Evolutionary conservation across 2,888 invertebrate genomes (phyloP).

Genomic region (Choreutis nemorana): DNA sequence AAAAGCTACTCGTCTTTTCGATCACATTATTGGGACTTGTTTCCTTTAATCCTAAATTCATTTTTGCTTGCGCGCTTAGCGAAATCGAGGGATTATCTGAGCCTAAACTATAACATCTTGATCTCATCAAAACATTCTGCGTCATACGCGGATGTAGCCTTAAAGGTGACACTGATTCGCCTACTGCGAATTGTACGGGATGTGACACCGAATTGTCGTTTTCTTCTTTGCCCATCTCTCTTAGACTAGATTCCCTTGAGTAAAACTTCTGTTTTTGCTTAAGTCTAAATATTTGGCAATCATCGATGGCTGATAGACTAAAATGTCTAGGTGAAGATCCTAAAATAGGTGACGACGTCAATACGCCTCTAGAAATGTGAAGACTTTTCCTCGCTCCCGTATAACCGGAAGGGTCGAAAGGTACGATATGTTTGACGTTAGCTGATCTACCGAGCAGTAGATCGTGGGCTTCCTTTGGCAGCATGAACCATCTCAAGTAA

Average conservation of each 20-base stretch:
- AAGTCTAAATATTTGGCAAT: slow-evolving; percentile 52
- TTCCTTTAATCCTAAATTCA: slow-evolving; percentile 69
- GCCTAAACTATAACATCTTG: slow-evolving; percentile 74
- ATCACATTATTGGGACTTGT: slow-evolving; percentile 43
- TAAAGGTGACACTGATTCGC: slow-evolving; percentile 69
- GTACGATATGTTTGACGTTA: slow-evolving; percentile 79
- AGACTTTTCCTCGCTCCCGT: slow-evolving; percentile 59
- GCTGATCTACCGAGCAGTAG: slow-evolving; percentile 76
- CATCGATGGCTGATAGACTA: slow-evolving; percentile 73
- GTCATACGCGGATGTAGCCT: slow-evolving; percentile 29
- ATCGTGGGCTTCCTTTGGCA: slow-evolving; percentile 87
- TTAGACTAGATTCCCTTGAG: slow-evolving; percentile 51
- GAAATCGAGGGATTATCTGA: slow-evolving; percentile 61
- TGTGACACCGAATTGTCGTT: slow-evolving; percentile 25
- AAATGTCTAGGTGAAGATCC: slow-evolving; percentile 71
- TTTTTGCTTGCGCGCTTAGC: slow-evolving; percentile 69
- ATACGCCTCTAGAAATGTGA: slow-evolving; percentile 35
- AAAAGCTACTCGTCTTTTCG: slow-evolving; percentile 55
- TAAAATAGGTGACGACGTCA: slow-evolving; percentile 52
- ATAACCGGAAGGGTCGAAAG: slow-evolving; percentile 74
- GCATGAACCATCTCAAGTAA: slow-evolving; percentile 85
- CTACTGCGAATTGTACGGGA: slow-evolving; percentile 73
- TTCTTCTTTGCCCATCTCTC: slow-evolving; percentile 46
- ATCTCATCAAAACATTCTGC: slow-evolving; percentile 33
- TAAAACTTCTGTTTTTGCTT: slow-evolving; percentile 53